Evolutionary conservation across 2,113 vertebrate species (phyloP), one percentile per base, ranked within the genome.

Genomic region (Pteropus alecto): DNA sequence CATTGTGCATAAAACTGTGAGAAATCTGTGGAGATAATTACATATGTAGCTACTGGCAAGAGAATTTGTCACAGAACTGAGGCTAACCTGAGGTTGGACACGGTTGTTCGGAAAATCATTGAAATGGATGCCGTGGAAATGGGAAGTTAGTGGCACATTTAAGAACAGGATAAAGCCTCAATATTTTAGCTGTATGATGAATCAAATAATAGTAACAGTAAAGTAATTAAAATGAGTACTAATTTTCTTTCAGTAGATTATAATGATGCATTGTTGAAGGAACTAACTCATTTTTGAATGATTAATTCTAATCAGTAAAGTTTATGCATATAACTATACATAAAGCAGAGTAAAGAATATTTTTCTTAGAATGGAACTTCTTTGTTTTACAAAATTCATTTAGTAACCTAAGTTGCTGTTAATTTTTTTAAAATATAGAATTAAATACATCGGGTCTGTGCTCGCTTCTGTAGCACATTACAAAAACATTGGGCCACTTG

Each of bases 71-170:
- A 87, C 54, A 87, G 60, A 51, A 65, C 67, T 22, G 43, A 95
- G 43, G 61, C 68, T 82, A 43, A 82, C 89, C 54, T 60, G 26
- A 65, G 24, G 28, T 63, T 95, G 89, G 63, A 95, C 12, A 41
- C 11, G n/a, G 68, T 43, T 95, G 41, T 91, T 93, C 87, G 94
- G 81, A 88, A 97, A 94, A 86, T 76, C 63, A 87, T 41, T 92
- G 51, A 70, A 92, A 67, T 60, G 21, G 41, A 67, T 70, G 22
- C 14, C 87, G 24, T 76, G 71, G 87, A 95, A 89, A 70, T 79
- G 48, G 38, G 82, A 93, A 95, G 73, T 76, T 43, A 77, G 2
- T 82, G 63, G 41, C 71, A 97, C n/a, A 38, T 61, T 67, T 58
- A 81, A 68, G 35, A 78, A 81, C 74, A 77, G 73, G 24, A 88